A percentile compares a stretch with the other conserved stretches of the same genome.
Evolutionary conservation across 2,888 invertebrate genomes (phyloP).

Genomic region (Entomobrya multifasciata): DNA sequence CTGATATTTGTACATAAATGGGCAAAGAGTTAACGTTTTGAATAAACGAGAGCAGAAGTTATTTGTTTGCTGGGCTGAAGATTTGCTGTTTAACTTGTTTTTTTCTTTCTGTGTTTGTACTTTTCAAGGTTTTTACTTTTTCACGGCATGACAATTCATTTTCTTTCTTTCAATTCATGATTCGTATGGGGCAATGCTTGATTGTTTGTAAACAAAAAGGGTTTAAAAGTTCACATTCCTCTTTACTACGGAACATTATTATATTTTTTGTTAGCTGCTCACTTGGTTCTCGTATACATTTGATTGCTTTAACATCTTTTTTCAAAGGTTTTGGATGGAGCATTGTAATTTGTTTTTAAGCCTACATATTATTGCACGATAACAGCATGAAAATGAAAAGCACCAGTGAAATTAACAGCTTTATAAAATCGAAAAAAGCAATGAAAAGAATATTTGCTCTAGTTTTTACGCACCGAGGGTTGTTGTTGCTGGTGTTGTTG

Average conservation of each 20-base stretch:
- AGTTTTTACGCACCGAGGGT: conserved; percentile 76
- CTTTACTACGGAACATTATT: too few relatives aligned
- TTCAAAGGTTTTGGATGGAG: too few relatives aligned
- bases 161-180: not conserved
- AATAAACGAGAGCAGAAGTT: conserved; percentile 25
- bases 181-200: too few relatives aligned
- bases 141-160: not conserved
- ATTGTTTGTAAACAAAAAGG: not conserved
- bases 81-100: not conserved
- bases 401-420: too few relatives aligned
- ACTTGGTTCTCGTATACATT: too few relatives aligned
- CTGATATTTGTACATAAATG: not conserved
- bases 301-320: too few relatives aligned
- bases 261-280: too few relatives aligned
- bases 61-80: not conserved
- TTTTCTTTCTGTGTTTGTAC: not conserved
- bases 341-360: too few relatives aligned
- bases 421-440: not conserved
- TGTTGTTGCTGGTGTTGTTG: conserved; percentile 50
- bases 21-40: not conserved
- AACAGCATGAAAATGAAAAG: too few relatives aligned
- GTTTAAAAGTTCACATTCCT: not conserved
- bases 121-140: conserved; percentile 45
- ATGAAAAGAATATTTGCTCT: conserved; percentile 66
- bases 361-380: too few relatives aligned